Evolutionary conservation across 1,140 invertebrate species (phyloP).

Genomic region (Probaryconus sp.): DNA sequence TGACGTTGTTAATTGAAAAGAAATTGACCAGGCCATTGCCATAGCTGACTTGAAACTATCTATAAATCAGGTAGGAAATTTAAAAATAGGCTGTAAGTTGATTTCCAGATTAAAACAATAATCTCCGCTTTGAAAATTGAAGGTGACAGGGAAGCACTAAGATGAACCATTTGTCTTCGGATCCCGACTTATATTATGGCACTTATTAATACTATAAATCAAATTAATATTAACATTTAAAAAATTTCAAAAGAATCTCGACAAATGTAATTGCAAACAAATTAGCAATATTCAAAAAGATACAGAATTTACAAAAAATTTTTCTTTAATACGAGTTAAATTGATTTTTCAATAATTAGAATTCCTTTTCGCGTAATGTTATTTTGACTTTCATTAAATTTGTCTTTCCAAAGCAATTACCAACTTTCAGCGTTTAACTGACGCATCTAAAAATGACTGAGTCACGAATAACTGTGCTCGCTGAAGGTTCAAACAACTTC

Average conservation of each 20-base stretch:
- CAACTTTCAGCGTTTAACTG: slow-evolving; percentile 60
- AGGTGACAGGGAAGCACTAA: slow-evolving; percentile 56
- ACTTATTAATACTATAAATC: not conserved
- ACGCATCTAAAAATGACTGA: slow-evolving; percentile 59
- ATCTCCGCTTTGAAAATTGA: slow-evolving; percentile 44
- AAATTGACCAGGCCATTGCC: too few relatives aligned
- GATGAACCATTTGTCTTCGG: slow-evolving; percentile 26
- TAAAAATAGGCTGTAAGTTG: slow-evolving; percentile 1
- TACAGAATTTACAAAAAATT: slow-evolving; percentile 23
- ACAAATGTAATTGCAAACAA: too few relatives aligned
- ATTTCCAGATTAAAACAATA: slow-evolving; percentile 23
- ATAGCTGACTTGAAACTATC: slow-evolving; percentile 23
- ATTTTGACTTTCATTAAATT: slow-evolving; percentile 61
- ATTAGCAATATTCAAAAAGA: too few relatives aligned
- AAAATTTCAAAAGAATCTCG: too few relatives aligned
- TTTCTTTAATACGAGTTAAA: slow-evolving; percentile 54
- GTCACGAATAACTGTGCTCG: slow-evolving; percentile 62
- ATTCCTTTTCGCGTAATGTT: slow-evolving; percentile 52
- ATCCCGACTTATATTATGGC: not conserved
- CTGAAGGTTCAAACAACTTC: slow-evolving; percentile 58
- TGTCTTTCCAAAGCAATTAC: slow-evolving; percentile 59
- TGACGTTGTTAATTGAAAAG: too few relatives aligned
- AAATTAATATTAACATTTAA: too few relatives aligned
- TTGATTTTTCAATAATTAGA: slow-evolving; percentile 30
- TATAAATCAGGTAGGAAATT: slow-evolving; percentile 3